Evolutionary conservation across 1,140 invertebrate species (phyloP).

Genomic region (Zophobas atratus): DNA sequence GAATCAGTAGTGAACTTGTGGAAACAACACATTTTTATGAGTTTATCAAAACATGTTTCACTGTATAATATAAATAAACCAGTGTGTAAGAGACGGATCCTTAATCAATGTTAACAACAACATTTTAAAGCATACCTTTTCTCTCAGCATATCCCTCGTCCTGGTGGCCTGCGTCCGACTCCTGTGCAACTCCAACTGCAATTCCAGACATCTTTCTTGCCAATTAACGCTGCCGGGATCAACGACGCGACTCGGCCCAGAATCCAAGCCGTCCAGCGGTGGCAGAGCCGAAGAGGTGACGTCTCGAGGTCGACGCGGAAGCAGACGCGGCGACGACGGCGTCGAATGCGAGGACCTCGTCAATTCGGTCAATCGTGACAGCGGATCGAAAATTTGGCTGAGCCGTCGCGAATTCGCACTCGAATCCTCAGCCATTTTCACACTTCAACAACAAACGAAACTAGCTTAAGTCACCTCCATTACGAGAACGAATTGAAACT

Average conservation of each 20-base stretch:
- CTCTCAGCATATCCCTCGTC: slow-evolving; percentile 86
- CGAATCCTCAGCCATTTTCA: slow-evolving; percentile 56
- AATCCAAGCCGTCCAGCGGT: slow-evolving; percentile 68
- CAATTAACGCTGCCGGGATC: slow-evolving; percentile 76
- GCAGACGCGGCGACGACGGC: slow-evolving; percentile 78
- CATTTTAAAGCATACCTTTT: slow-evolving; percentile 78
- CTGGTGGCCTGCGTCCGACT: slow-evolving; percentile 87
- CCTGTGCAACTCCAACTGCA: slow-evolving; percentile 86
- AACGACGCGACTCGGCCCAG: slow-evolving; percentile 61
- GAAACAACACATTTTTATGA: too few relatives aligned
- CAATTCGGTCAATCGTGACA: slow-evolving; percentile 78
- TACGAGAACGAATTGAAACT: slow-evolving; percentile 40
- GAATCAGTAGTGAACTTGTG: too few relatives aligned
- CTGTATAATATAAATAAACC: too few relatives aligned
- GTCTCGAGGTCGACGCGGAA: slow-evolving; percentile 72
- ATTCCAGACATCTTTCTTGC: slow-evolving; percentile 87
- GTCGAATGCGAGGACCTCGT: slow-evolving; percentile 71
- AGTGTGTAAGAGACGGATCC: too few relatives aligned
- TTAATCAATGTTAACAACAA: too few relatives aligned
- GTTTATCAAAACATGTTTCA: too few relatives aligned
- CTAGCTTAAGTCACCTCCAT: slow-evolving; percentile 58
- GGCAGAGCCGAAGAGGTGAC: slow-evolving; percentile 60
- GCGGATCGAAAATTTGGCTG: slow-evolving; percentile 86
- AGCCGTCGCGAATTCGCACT: slow-evolving; percentile 67
- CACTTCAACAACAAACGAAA: slow-evolving; percentile 4